Evolutionary conservation across 2,888 invertebrate genomes (phyloP).

Genomic region (Rutpela maculata): DNA sequence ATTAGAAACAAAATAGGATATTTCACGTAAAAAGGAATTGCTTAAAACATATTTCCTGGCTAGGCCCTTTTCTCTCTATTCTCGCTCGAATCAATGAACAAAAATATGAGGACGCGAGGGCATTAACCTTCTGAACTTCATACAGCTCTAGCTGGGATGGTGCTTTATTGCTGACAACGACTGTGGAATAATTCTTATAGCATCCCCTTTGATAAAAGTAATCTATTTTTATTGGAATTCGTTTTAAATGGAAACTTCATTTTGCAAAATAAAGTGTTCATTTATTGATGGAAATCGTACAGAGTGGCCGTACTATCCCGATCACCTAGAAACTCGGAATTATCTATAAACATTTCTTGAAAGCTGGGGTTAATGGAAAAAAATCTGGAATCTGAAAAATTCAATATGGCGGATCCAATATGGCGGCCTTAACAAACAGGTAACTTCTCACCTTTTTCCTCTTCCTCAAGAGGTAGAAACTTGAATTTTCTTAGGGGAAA

Average conservation of each 20-base stretch:
- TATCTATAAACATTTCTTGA: too few relatives aligned
- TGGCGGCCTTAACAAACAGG: too few relatives aligned
- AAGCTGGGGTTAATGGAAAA: too few relatives aligned
- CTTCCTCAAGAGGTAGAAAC: too few relatives aligned
- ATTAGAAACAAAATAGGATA: background rate
- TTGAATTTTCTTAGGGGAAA: too few relatives aligned
- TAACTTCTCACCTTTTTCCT: too few relatives aligned
- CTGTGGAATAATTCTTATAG: background rate
- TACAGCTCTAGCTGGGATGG: background rate
- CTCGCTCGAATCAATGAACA: slow-evolving; percentile 2
- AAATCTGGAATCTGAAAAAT: too few relatives aligned
- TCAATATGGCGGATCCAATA: too few relatives aligned
- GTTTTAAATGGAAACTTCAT: background rate
- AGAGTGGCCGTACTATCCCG: too few relatives aligned
- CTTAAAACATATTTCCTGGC: background rate
- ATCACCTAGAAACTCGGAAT: too few relatives aligned
- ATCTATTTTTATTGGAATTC: background rate
- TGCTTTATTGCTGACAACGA: background rate
- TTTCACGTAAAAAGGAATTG: background rate
- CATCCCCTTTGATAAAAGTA: background rate
- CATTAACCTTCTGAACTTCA: background rate
- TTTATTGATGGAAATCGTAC: background rate
- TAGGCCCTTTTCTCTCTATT: background rate
- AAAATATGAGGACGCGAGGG: background rate
- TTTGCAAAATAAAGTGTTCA: background rate